Conservation (phyloP, 1,140 invertebrate genomes). For the Nephotettix cincticeps region DNA sequence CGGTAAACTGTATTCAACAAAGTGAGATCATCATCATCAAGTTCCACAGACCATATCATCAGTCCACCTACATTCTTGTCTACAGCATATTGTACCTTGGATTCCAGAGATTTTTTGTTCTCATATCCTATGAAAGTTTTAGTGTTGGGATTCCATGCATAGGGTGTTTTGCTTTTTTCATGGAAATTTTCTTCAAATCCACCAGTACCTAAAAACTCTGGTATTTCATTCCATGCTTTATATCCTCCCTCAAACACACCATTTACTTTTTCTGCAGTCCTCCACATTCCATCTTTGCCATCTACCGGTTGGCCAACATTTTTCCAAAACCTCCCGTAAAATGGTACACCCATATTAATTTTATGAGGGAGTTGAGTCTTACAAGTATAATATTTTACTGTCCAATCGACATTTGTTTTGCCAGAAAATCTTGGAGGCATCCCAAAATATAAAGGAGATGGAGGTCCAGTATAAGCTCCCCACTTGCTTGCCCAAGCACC, state of each 20-base stretch:
- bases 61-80: constrained; percentile 35
- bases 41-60: constrained; percentile 35
- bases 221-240: constrained; percentile 20
- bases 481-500: constrained; percentile 35
- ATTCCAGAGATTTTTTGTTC: constrained; percentile 26
- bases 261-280: constrained; percentile 26
- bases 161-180: constrained; percentile 30
- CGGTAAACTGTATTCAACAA: constrained; percentile 24
- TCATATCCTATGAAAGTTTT: constrained; percentile 35
- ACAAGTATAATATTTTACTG: constrained; percentile 35
- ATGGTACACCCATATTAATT: constrained; percentile 35
- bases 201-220: not conserved
- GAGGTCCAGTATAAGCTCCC: constrained; percentile 36
- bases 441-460: constrained; percentile 32
- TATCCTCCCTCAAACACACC: constrained; percentile 31
- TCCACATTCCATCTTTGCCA: constrained; percentile 28
- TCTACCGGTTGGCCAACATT: constrained; percentile 25
- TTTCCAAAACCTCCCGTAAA: constrained; percentile 35
- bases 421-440: constrained; percentile 33
- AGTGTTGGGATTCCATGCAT: constrained; percentile 24
- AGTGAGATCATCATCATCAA: constrained; percentile 30
- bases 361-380: constrained; percentile 30
- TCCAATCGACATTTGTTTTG: constrained; percentile 36
- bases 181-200: constrained; percentile 26
- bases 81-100: constrained; percentile 32